Evolutionary conservation across 2,888 invertebrate species (phyloP).

Genomic region (Platynereis dumerilii): DNA sequence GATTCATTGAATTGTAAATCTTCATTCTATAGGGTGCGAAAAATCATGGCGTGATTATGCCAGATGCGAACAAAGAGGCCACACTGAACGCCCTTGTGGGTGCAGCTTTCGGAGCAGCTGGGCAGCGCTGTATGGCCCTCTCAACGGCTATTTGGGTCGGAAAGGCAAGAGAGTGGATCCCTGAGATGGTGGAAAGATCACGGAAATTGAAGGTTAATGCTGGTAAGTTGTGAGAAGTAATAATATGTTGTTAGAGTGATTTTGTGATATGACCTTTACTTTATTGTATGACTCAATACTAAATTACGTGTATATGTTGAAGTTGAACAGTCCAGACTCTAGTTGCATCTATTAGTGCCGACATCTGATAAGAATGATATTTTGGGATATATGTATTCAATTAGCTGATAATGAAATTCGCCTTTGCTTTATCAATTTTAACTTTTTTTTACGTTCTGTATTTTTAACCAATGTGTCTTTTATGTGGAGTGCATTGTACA

Average conservation of each 20-base stretch:
- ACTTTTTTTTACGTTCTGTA: no score
- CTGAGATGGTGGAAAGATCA: slow-evolving; percentile 85
- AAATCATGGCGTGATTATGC: slow-evolving; percentile 96
- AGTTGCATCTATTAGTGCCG: no score
- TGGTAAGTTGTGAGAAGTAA: slow-evolving; percentile 59
- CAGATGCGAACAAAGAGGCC: slow-evolving; percentile 97
- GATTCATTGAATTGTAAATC: no score
- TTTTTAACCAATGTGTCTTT: no score
- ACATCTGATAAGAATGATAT: no score
- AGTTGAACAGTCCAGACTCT: no score
- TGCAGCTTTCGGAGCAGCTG: slow-evolving; percentile 98
- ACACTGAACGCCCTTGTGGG: slow-evolving; percentile 88
- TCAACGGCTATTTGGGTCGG: slow-evolving; percentile 93
- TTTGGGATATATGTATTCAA: no score
- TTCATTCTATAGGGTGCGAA: slow-evolving; percentile 90
- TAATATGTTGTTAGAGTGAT: background rate
- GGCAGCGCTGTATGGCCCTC: slow-evolving; percentile 99
- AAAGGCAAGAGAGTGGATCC: slow-evolving; percentile 90
- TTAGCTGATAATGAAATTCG: no score
- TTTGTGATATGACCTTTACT: background rate
- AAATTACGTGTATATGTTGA: no score
- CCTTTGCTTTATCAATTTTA: no score
- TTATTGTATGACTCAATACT: background rate
- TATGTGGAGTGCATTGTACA: no score
- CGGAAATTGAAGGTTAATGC: slow-evolving; percentile 89